Evolutionary conservation across 2,113 vertebrate genomes (phyloP), one percentile per base, ranked within the genome.

Genomic region (Tamias sibiricus): DNA sequence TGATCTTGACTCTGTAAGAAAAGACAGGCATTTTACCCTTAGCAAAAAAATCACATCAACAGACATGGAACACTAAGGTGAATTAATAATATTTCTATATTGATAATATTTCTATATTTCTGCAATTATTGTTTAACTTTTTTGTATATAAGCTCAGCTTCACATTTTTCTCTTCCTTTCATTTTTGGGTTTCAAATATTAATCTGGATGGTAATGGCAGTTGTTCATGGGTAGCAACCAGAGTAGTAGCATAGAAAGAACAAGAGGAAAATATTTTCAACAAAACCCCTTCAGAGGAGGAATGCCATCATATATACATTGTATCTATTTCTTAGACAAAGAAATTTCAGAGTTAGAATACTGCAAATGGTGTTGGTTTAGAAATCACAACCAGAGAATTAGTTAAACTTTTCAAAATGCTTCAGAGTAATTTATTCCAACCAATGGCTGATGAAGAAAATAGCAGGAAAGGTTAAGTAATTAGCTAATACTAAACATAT

Each of bases 391-490:
- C 3, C 79, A 95, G 71, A 97, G 40, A 91, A 97, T 6, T 68
- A 90, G 75, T 0, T 32, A 32, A 95, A 91, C 49, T 26, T 97
- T 64, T 59, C 8, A 35, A 80, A 52, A 49, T 87, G 37, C 37
- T 98, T 68, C 30, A 6, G 44, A 96, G 79, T 22, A 59, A 96
- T 96, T 96, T 97, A 94, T 89, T 86, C 86, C 90, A 95, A 87
- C 90, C 94, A 26, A 66, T 30, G 37, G 72, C 44, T 76, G 44
- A 96, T 95, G 75, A 95, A 94, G 85, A 97, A 98, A 81, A 95
- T 81, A 42, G 84, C 66, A 84, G 32, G 94, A 72, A 59, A 97
- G 92, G n/a, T 35, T 94, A 92, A 97, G 49, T 93, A 94, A 82
- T 95, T 95, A 96, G 44, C 62, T 77, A 86, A 11, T 66, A 94